These are phyloP conservation scores for Lasioglossum figueresi DNA, from an alignment of 2,888 invertebrate genomes.

Conservation along the genomic window DNA sequence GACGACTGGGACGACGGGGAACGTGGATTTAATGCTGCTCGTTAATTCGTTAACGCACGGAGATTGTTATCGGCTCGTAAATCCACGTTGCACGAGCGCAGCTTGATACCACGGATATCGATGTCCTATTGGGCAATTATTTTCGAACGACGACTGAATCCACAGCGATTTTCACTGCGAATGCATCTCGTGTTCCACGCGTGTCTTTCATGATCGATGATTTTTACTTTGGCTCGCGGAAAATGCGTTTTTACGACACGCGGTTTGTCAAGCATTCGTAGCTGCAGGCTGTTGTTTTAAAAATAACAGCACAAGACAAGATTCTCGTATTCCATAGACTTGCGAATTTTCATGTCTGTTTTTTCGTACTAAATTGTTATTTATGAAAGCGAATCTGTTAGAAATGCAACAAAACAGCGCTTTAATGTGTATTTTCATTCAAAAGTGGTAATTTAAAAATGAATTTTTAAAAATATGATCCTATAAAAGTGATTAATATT, in stretches of 20 bases:
- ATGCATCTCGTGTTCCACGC: neutral
- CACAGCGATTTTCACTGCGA: slow-evolving; percentile 12
- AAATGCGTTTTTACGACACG: neutral
- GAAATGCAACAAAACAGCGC: neutral
- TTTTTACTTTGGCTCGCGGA: neutral
- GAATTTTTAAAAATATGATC: too few relatives aligned
- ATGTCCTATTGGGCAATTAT: slow-evolving; percentile 59
- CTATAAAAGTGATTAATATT: too few relatives aligned
- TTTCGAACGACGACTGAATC: slow-evolving; percentile 40
- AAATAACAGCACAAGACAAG: neutral
- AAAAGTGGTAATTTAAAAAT: neutral
- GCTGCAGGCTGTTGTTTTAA: neutral
- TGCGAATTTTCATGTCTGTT: neutral
- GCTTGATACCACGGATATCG: slow-evolving; percentile 25
- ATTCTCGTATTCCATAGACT: neutral
- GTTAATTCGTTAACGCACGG: slow-evolving; percentile 60
- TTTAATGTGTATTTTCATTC: neutral
- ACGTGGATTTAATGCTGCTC: slow-evolving; percentile 34
- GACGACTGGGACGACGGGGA: slow-evolving; percentile 11
- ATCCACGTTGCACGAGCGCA: slow-evolving; percentile 49
- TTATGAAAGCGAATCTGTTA: neutral
- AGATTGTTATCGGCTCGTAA: slow-evolving; percentile 64
- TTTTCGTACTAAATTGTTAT: neutral
- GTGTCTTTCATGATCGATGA: neutral
- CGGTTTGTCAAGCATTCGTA: neutral